phyloP scores from a whole-genome alignment of 1,140 invertebrate species.

The Eurosta solidaginis region DNA sequence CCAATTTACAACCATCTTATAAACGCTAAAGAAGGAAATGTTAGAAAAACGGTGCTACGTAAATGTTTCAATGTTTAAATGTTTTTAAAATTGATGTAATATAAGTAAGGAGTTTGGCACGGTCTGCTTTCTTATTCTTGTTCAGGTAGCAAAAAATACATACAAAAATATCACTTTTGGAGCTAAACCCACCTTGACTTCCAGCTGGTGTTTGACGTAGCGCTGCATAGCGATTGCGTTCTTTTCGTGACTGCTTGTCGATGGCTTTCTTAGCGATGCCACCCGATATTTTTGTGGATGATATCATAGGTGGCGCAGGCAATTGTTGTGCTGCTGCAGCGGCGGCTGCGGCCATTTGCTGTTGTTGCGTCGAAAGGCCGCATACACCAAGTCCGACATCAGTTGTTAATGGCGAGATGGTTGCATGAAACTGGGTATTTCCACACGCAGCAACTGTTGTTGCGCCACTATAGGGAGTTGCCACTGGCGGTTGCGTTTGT shows the following conservation, averaged over 20 bases:
- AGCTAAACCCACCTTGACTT: constrained; percentile 58
- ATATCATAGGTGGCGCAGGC: constrained; percentile 34
- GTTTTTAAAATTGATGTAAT: too few species aligned
- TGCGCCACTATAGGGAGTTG: constrained; percentile 43
- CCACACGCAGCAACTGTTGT: constrained; percentile 40
- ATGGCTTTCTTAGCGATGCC: constrained; percentile 60
- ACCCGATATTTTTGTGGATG: constrained; percentile 51
- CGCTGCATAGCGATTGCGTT: constrained; percentile 49
- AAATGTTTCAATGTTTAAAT: too few species aligned
- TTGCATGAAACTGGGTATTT: constrained; percentile 30
- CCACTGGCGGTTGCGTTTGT: constrained; percentile 59
- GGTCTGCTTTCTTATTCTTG: too few species aligned
- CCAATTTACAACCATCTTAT: too few species aligned
- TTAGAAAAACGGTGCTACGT: too few species aligned
- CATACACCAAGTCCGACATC: constrained; percentile 53
- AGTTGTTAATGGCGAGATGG: constrained; percentile 44
- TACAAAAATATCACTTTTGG: too few species aligned
- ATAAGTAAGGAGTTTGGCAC: too few species aligned
- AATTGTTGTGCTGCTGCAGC: constrained; percentile 32
- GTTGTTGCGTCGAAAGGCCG: constrained; percentile 45
- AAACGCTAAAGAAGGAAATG: too few species aligned
- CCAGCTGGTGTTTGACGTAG: constrained; percentile 61
- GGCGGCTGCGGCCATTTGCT: constrained; percentile 35
- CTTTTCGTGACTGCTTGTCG: constrained; percentile 57
- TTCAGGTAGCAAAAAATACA: too few species aligned